Evolutionary conservation across 2,113 vertebrate species (phyloP).

Genomic region (Corythaeola cristata): DNA sequence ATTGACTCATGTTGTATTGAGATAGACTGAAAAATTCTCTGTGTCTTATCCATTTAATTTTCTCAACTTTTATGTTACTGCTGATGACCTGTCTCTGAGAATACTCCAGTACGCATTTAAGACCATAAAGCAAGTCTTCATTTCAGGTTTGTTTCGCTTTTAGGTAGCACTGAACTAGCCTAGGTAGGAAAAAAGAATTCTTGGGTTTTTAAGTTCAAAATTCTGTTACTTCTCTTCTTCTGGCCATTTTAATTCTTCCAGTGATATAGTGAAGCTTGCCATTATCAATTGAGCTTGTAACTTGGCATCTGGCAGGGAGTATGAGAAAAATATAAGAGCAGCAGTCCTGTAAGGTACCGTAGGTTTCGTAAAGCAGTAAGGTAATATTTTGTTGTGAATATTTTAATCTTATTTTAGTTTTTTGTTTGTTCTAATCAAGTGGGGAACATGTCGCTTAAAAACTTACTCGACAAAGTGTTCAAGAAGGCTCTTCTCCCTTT

Average conservation of each 20-base stretch:
- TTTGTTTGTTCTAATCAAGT: background rate
- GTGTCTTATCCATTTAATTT: background rate
- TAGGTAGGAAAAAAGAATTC: background rate
- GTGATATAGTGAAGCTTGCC: background rate
- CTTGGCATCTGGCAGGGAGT: background rate
- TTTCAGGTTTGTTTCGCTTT: background rate
- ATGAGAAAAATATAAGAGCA: background rate
- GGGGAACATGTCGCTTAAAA: background rate
- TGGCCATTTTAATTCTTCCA: background rate
- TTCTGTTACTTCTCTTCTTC: background rate
- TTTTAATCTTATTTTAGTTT: background rate
- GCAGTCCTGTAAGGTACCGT: background rate
- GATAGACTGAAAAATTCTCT: background rate
- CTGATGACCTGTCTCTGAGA: background rate
- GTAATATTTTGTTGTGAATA: background rate
- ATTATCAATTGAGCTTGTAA: background rate
- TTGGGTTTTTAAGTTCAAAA: background rate
- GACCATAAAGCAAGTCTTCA: background rate
- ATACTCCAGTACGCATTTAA: background rate
- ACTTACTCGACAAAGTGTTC: background rate
- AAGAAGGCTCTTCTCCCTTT: background rate
- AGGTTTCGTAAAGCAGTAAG: background rate
- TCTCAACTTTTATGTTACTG: background rate
- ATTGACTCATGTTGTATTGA: background rate
- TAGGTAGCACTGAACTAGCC: background rate